Conservation (phyloP, 2,113 vertebrate genomes). For the Mustela lutreola region DNA sequence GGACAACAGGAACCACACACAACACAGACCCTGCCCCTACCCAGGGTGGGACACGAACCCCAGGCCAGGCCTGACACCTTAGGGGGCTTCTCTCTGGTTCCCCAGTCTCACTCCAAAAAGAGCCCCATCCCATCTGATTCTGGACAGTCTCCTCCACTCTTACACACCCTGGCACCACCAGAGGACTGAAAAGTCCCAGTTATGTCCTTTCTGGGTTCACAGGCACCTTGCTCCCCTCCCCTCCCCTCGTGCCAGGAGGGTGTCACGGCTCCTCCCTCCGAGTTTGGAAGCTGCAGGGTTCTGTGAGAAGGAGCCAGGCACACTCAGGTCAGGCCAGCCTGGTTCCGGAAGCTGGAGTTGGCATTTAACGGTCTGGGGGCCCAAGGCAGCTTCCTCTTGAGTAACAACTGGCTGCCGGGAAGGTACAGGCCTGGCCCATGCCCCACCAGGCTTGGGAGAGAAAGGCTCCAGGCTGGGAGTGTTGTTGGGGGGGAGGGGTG, state of each 20-base stretch:
- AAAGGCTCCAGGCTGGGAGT: background rate
- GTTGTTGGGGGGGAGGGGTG: no score
- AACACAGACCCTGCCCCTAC: background rate
- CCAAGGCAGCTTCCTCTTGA: slow-evolving; percentile 75
- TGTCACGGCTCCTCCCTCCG: background rate
- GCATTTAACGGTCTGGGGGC: slow-evolving; percentile 73
- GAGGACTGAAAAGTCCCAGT: background rate
- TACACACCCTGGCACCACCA: background rate
- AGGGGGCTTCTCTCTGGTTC: background rate
- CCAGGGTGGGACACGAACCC: fast-evolving
- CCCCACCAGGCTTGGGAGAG: background rate
- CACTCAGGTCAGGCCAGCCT: background rate
- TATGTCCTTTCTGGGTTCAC: background rate
- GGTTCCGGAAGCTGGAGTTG: slow-evolving; percentile 70
- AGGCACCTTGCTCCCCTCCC: background rate
- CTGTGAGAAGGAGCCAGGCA: background rate
- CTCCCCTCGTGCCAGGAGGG: background rate
- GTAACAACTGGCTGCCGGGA: slow-evolving; percentile 69
- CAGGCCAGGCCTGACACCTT: background rate
- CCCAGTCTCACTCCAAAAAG: background rate
- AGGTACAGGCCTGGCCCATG: background rate
- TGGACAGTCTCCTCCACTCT: background rate
- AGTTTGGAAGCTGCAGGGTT: background rate
- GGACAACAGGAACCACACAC: background rate
- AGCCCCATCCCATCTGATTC: background rate